A percentile compares a stretch with the other conserved stretches of the same genome.
Conservation (phyloP, 2,888 invertebrate species). For the Eilema depressum region DNA sequence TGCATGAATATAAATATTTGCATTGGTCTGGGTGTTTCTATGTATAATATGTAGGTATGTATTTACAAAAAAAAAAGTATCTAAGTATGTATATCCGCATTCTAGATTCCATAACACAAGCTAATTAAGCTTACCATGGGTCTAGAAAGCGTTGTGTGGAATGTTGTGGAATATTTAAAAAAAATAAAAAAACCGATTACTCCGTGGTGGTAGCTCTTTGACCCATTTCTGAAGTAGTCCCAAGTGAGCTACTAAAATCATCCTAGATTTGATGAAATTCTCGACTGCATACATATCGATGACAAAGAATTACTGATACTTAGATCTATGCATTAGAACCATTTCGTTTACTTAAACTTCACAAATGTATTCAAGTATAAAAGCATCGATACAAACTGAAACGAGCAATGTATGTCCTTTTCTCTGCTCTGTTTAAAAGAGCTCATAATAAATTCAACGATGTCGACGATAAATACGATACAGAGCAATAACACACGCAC, state of each 20-base stretch:
- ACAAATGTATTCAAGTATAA: not conserved
- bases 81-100: too few relatives aligned
- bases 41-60: too few relatives aligned
- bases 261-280: not conserved
- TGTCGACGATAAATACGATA: slow-evolving; percentile 52
- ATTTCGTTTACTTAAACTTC: not conserved
- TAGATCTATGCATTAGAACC: too few relatives aligned
- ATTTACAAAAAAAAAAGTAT: too few relatives aligned
- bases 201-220: too few relatives aligned
- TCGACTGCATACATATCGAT: not conserved
- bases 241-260: not conserved
- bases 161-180: too few relatives aligned
- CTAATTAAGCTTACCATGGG: too few relatives aligned
- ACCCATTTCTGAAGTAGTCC: not conserved
- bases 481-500: slow-evolving; percentile 61
- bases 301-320: not conserved
- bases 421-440: not conserved
- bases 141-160: too few relatives aligned
- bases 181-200: too few relatives aligned
- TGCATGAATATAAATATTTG: too few relatives aligned
- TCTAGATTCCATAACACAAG: too few relatives aligned
- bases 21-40: too few relatives aligned
- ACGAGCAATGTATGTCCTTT: not conserved
- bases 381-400: not conserved
- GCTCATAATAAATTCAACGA: slow-evolving; percentile 16